phyloP scores from a whole-genome alignment of 2,113 vertebrate species.

The Pristiophorus japonicus region DNA sequence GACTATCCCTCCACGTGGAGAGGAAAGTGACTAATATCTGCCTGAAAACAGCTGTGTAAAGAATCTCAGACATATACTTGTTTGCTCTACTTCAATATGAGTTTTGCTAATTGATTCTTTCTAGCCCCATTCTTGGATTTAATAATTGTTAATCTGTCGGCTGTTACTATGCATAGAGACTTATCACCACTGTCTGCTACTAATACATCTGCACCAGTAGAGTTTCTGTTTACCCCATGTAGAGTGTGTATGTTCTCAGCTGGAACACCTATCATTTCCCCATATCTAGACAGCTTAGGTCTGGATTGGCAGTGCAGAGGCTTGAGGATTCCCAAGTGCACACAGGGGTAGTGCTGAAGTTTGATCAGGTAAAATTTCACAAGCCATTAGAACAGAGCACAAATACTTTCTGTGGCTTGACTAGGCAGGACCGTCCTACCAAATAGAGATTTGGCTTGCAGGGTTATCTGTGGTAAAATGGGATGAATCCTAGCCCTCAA shows the following conservation, averaged over 20 bases:
- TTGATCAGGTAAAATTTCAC: background rate
- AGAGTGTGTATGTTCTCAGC: background rate
- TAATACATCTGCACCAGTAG: background rate
- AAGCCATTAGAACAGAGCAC: background rate
- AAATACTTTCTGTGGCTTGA: background rate
- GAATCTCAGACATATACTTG: background rate
- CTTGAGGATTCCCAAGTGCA: background rate
- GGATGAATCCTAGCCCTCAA: background rate
- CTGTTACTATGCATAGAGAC: background rate
- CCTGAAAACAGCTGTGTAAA: background rate
- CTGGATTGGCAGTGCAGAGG: background rate
- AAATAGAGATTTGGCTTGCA: background rate
- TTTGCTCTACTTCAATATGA: background rate
- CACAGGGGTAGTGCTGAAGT: background rate
- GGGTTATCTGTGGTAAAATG: background rate
- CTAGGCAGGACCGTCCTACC: background rate
- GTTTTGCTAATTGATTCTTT: background rate
- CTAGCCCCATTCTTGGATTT: background rate
- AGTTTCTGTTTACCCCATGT: background rate
- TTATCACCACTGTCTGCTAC: background rate
- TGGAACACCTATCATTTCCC: background rate
- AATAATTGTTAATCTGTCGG: background rate
- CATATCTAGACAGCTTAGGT: background rate
- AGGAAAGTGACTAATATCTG: background rate
- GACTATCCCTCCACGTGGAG: background rate